Evolutionary conservation across 2,797 vertebrate species (phyloP), one percentile per base, ranked within the genome.

Genomic region (Chanos chanos): DNA sequence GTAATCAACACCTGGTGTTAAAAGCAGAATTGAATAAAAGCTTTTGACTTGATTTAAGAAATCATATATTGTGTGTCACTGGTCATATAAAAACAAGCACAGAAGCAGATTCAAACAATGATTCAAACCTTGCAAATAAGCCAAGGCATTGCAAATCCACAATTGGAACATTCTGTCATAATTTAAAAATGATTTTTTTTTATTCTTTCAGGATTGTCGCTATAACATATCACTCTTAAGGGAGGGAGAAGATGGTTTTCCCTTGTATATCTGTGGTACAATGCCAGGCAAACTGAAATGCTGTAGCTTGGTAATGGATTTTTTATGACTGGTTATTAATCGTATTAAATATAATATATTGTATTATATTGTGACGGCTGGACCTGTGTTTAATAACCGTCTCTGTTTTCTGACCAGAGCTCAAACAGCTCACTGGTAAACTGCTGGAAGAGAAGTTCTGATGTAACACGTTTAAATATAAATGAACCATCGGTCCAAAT

Each of bases 261-360:
- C 19, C 0, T 3, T 79, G 16, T 72, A 84, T 16, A 12, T 85
- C 2, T 90, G 89, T 31, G 67, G 70, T 8, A 71, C 16, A 3
- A 2, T 19, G 0, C 2, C 0, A 2, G 0, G 0, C 1, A 0
- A 1, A 0, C 68, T 62, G 0, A 0, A 2, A 0, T 89, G 89
- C 70, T 86, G 83, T 37, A 9, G 61, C 2, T 8, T 72, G 84
- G 89, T 89, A 80, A 53, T 2, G 6, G 52, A 7, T 44, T 21
- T 44, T 25, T n/a, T 27, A 13, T 12, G 1, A 7, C 24, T 1
- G 24, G 16, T 15, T 16, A 24, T 43, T 10, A 4, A 15, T 9
- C 5, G 3, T 1, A 1, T 27, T 16, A 13, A 12, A 9, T 34
- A 31, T 31, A 1, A 3, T 28, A 34, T 7, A 15, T 10, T n/a